Conservation (phyloP, 2,888 invertebrate genomes). For the Melieria picta region DNA sequence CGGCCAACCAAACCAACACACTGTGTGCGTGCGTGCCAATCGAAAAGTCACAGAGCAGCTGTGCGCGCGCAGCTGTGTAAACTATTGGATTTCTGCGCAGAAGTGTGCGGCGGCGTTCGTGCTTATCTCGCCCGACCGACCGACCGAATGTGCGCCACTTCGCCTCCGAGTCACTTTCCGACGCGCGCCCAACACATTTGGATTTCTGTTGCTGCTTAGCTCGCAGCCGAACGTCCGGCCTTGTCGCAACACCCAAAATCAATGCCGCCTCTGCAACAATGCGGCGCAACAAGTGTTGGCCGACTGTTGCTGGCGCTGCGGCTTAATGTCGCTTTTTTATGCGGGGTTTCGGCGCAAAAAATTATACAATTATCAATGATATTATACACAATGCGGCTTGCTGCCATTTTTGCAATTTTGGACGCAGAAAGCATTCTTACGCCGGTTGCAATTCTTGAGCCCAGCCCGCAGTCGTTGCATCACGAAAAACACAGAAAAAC, state of each 20-base stretch:
- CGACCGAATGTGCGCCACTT: neutral
- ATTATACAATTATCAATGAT: no score
- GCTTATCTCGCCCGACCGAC: neutral
- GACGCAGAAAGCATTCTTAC: no score
- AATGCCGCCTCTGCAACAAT: constrained; percentile 29
- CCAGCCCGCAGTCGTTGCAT: constrained; percentile 1
- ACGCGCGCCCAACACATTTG: neutral
- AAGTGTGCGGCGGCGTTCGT: neutral
- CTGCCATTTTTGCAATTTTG: no score
- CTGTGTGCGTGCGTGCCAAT: neutral
- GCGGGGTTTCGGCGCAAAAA: no score
- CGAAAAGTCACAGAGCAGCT: no score
- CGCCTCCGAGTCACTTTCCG: constrained; percentile 2
- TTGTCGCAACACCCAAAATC: constrained; percentile 53
- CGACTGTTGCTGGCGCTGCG: no score
- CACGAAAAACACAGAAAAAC: neutral
- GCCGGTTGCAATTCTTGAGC: neutral
- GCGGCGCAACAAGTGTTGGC: constrained; percentile 6
- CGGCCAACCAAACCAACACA: neutral
- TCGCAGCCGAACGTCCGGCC: constrained; percentile 53
- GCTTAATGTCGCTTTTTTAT: no score
- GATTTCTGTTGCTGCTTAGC: constrained; percentile 10
- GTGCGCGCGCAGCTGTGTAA: neutral
- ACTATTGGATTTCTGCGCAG: constrained; percentile 10
- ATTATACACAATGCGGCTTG: no score